Evolutionary conservation across 92 coral and sea anemone species (phyloP), one percentile per base, ranked within the genome.

Genomic region (Siderastrea radians): DNA sequence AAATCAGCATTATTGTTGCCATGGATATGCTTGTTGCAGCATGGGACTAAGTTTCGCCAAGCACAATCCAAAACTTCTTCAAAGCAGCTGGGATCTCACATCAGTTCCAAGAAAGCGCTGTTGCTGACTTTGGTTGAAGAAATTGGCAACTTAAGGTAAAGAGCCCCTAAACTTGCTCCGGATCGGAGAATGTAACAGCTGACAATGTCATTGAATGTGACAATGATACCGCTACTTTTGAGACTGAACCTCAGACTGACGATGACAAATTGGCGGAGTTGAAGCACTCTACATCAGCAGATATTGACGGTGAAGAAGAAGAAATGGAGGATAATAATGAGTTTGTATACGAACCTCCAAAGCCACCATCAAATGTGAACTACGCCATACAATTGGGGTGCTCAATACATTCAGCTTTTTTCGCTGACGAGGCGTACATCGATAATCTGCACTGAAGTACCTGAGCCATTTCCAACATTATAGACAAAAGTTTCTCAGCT

Each of bases 1-100:
- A 64, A 2, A 15, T 90, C 75, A 71, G 53, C 75, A 71, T 71
- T 46, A 54, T 71, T 48, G 43, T 71, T 47, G 93, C 91, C 3
- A 81, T 90, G 93, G 59, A 45, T 15, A 81, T 86, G 71, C 90
- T 90, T 11, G 65, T 90, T 13, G 80, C 74, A n/a, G 90, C 93
- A 14, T 86, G 87, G 90, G 79, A 82, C 79, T 70, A 71, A 82
- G 86, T 68, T 60, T 38, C 89, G 3, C 72, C 66, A 72, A 77
- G 50, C 12, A 90, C 93, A 71, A 85, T 84, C 11, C 85, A 72
- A 69, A 90, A 77, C 71, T 84, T 86, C 84, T 90, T 84, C 70
- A 78, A 47, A 79, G 78, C 74, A 84, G 81, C 93, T 61, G 85
- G 92, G 68, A 88, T 88, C 47, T 86, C 73, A 47, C 58, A 84